These are phyloP conservation scores for Lysiphlebus fabarum DNA, from an alignment of 1,140 invertebrate species.

Conservation along the genomic window DNA sequence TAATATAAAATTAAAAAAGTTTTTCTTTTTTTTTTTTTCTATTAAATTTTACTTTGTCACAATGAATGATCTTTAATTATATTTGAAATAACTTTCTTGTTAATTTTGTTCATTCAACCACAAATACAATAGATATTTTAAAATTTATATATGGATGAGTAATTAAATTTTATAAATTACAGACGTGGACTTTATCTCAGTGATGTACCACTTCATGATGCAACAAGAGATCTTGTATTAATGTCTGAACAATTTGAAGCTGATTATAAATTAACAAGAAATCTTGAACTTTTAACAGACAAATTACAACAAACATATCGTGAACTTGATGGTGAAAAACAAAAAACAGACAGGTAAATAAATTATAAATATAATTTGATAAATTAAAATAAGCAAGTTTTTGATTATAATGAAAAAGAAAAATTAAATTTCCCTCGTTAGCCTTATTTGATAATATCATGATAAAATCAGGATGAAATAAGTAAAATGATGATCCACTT, in stretches of 20 bases:
- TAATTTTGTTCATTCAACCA: background rate
- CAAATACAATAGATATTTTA: too few relatives aligned
- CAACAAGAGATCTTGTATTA: conserved; percentile 91
- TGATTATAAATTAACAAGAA: conserved; percentile 94
- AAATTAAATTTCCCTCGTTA: too few relatives aligned
- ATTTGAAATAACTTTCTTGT: background rate
- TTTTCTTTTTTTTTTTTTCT: too few relatives aligned
- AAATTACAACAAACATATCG: conserved; percentile 93
- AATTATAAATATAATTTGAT: background rate
- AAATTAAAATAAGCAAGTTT: too few relatives aligned
- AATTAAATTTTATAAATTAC: conserved; percentile 30
- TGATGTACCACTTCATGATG: conserved; percentile 95
- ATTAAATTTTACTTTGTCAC: too few relatives aligned
- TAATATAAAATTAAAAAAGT: too few relatives aligned
- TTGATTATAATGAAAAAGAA: too few relatives aligned
- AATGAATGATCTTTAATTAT: too few relatives aligned
- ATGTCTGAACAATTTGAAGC: conserved; percentile 97
- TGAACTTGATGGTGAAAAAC: conserved; percentile 92
- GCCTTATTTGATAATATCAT: too few relatives aligned
- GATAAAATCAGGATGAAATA: too few relatives aligned
- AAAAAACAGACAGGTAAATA: conserved; percentile 89
- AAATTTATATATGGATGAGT: background rate
- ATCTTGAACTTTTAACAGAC: conserved; percentile 93
- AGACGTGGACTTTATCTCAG: conserved; percentile 88
- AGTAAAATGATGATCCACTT: too few relatives aligned